Evolutionary conservation across 2,888 invertebrate genomes (phyloP).

Genomic region (Aproaerema taeniolella): DNA sequence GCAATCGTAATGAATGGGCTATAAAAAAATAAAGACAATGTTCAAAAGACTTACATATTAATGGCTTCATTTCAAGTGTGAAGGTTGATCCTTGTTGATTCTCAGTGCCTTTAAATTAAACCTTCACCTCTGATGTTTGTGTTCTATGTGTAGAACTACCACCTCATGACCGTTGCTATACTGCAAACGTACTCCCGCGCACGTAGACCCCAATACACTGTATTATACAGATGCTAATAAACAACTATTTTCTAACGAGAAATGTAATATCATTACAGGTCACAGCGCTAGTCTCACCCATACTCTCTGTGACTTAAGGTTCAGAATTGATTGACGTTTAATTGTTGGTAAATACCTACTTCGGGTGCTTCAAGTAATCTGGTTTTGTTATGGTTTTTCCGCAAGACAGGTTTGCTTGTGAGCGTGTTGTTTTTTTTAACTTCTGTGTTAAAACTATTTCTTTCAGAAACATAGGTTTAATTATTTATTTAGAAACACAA

Average conservation of each 20-base stretch:
- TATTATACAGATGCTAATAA: conserved; percentile 7
- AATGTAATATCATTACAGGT: conserved; percentile 6
- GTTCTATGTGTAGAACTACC: no score
- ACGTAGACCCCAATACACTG: neutral
- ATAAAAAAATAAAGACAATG: no score
- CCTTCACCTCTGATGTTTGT: no score
- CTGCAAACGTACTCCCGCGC: neutral
- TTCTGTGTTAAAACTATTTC: no score
- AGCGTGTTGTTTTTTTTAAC: neutral
- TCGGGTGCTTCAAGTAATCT: conserved; percentile 1
- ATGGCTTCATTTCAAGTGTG: no score
- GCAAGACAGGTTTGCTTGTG: conserved; percentile 22
- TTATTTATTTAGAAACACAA: no score
- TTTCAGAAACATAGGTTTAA: no score
- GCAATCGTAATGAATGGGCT: no score
- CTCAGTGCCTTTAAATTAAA: no score
- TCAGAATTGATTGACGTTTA: neutral
- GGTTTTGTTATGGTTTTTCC: conserved; percentile 15
- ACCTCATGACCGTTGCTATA: neutral
- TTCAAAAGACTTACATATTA: no score
- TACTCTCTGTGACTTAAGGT: neutral
- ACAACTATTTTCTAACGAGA: conserved; percentile 3
- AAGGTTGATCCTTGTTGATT: no score
- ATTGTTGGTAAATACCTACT: neutral
- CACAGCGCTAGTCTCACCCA: neutral